These are phyloP conservation scores for Drosophila emarginata DNA, from an alignment of 2,888 invertebrate genomes.

Conservation along the genomic window DNA sequence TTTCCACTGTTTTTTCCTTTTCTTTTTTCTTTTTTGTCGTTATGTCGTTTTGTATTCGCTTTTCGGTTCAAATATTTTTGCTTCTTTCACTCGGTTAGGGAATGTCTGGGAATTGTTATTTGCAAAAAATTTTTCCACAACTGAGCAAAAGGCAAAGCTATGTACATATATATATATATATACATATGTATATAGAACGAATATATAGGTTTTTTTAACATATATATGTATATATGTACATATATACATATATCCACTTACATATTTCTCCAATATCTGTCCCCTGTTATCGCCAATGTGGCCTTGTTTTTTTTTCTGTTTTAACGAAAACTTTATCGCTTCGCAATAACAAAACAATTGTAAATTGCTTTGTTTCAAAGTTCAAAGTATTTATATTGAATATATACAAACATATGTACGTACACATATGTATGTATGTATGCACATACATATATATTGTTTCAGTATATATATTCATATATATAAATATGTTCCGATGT, in stretches of 20 bases:
- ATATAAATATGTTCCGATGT: background rate
- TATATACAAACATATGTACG: background rate
- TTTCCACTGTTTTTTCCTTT: background rate
- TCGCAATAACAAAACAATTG: conserved; percentile 56
- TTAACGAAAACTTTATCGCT: conserved; percentile 50
- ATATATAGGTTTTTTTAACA: no score
- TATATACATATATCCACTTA: background rate
- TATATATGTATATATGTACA: background rate
- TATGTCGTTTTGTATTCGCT: conserved; percentile 2
- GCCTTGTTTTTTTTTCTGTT: conserved; percentile 13
- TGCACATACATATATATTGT: background rate
- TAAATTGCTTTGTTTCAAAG: conserved; percentile 56
- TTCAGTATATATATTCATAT: background rate
- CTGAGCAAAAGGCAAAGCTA: conserved; percentile 11
- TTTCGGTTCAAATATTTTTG: conserved; percentile 59
- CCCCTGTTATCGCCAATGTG: conserved; percentile 30
- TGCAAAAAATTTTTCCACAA: conserved; percentile 37
- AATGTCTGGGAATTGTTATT: conserved; percentile 44
- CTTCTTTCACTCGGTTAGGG: conserved; percentile 36
- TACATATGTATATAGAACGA: background rate
- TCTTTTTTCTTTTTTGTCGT: conserved; percentile 12
- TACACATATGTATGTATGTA: background rate
- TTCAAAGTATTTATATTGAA: conserved; percentile 49
- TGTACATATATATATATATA: background rate
- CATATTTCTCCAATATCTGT: conserved; percentile 7